phyloP scores from a whole-genome alignment of 1,140 invertebrate species.

The Medauroidea extradentata region DNA sequence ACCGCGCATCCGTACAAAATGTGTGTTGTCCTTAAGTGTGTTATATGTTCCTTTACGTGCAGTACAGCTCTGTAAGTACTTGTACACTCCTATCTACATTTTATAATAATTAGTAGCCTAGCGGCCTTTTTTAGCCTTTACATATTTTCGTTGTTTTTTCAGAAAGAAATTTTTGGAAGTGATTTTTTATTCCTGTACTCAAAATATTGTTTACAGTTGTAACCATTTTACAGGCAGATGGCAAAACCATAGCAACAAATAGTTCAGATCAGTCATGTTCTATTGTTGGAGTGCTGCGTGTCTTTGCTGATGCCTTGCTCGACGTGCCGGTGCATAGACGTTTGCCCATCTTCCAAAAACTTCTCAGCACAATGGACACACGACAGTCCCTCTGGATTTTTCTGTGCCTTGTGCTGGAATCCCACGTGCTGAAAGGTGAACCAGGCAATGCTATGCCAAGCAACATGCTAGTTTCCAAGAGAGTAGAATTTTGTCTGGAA shows the following conservation, averaged over 20 bases:
- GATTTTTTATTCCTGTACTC: too few relatives aligned
- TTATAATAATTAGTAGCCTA: too few relatives aligned
- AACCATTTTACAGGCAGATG: slow-evolving; percentile 4
- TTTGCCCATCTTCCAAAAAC: slow-evolving; percentile 70
- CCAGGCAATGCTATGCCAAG: not conserved
- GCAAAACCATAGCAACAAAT: too few relatives aligned
- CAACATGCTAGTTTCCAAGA: slow-evolving; percentile 33
- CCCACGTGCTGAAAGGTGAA: slow-evolving; percentile 46
- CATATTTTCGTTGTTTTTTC: too few relatives aligned
- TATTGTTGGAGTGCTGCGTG: slow-evolving; percentile 67
- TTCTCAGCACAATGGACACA: slow-evolving; percentile 66
- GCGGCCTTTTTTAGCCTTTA: too few relatives aligned
- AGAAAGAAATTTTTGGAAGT: too few relatives aligned
- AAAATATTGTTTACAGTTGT: too few relatives aligned
- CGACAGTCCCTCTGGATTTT: slow-evolving; percentile 73
- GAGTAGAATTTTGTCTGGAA: slow-evolving; percentile 65
- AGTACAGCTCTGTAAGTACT: too few relatives aligned
- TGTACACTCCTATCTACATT: too few relatives aligned
- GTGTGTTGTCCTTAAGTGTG: too few relatives aligned
- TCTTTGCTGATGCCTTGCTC: slow-evolving; percentile 82
- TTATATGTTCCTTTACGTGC: too few relatives aligned
- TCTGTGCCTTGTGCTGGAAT: slow-evolving; percentile 63
- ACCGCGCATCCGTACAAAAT: too few relatives aligned
- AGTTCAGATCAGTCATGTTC: slow-evolving; percentile 2
- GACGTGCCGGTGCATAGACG: slow-evolving; percentile 88